Conservation (phyloP, 2,113 vertebrate species). For the Chlorocebus sabaeus region DNA sequence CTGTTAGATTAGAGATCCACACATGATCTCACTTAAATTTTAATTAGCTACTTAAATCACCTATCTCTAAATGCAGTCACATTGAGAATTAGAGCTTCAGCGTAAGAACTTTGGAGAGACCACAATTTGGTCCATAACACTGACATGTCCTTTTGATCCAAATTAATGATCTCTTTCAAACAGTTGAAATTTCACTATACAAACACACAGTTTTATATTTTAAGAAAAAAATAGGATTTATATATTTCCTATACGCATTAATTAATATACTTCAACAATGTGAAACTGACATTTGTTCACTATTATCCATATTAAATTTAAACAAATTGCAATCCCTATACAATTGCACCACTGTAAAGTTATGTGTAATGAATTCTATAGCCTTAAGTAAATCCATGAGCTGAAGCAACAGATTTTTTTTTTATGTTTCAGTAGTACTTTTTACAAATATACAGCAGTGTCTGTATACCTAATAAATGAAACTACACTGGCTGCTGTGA, state of each 20-base stretch:
- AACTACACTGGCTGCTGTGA: neutral
- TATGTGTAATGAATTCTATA: neutral
- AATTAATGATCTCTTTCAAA: neutral
- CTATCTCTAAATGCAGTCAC: neutral
- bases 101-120: neutral
- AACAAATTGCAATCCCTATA: neutral
- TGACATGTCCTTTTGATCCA: neutral
- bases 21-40: neutral
- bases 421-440: neutral
- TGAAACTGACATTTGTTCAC: neutral
- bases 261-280: neutral
- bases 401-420: neutral
- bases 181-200: neutral
- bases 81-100: neutral
- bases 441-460: neutral
- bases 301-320: neutral
- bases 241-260: neutral
- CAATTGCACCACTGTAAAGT: neutral
- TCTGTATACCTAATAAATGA: neutral
- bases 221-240: neutral
- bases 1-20: neutral
- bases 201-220: neutral
- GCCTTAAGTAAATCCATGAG: neutral
- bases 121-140: neutral
- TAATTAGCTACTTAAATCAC: neutral